These are phyloP conservation scores for Melanotaenia nigrans DNA, from an alignment of 2,797 vertebrate species.

Conservation along the genomic window DNA sequence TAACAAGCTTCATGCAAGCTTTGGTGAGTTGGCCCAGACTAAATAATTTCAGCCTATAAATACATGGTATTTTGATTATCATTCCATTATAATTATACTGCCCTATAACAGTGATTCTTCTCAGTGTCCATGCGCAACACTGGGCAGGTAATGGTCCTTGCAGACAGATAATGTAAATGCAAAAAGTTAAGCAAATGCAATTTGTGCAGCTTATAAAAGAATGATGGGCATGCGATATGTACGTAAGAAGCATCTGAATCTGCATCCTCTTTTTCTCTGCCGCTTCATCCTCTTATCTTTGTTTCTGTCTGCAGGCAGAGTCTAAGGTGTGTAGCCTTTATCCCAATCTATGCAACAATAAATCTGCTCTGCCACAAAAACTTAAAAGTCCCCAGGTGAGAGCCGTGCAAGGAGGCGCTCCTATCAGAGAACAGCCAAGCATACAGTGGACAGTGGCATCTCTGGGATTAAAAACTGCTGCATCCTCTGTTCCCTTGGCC, in stretches of 20 bases:
- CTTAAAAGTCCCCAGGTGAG: constrained; percentile 75
- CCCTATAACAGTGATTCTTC: not conserved
- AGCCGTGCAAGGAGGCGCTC: constrained; percentile 47
- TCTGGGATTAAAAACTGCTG: constrained; percentile 81
- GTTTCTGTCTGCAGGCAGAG: constrained; percentile 37
- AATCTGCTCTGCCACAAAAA: constrained; percentile 69
- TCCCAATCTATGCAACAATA: constrained; percentile 68
- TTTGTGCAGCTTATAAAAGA: not conserved
- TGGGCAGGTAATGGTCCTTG: not conserved
- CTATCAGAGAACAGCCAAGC: constrained; percentile 73
- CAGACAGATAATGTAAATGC: not conserved
- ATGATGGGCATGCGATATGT: not conserved
- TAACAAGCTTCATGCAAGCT: not conserved
- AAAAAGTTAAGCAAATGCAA: not conserved
- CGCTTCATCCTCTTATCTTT: constrained; percentile 25
- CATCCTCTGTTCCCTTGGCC: constrained; percentile 75
- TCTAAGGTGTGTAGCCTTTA: constrained; percentile 58
- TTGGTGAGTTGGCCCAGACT: not conserved
- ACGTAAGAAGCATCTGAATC: constrained; percentile 25
- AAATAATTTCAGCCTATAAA: not conserved
- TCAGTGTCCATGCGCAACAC: constrained; percentile 3
- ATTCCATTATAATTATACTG: not conserved
- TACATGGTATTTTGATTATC: not conserved
- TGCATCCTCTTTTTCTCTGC: constrained; percentile 2
- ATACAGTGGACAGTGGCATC: constrained; percentile 76